These are phyloP conservation scores for Ceratothoa steindachneri DNA, from an alignment of 2,888 invertebrate genomes.

Conservation along the genomic window DNA sequence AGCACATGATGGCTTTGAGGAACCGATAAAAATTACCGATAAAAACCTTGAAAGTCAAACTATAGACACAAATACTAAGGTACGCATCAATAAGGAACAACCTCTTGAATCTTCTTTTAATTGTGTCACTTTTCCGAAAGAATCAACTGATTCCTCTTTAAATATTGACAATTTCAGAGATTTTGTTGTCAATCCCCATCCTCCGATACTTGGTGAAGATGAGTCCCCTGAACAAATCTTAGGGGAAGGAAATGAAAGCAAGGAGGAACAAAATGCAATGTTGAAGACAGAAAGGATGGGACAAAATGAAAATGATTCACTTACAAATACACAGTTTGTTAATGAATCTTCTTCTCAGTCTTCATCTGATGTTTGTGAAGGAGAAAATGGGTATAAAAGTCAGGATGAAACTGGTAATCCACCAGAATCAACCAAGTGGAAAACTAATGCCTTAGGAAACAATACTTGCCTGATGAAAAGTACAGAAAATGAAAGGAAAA, in stretches of 20 bases:
- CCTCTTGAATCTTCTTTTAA: not conserved
- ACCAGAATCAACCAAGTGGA: not conserved
- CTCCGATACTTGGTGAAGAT: not conserved
- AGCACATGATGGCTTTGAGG: no score
- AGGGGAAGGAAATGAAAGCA: not conserved
- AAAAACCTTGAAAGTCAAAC: no score
- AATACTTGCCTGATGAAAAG: not conserved
- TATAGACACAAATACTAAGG: no score
- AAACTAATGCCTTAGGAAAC: not conserved
- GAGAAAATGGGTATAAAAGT: not conserved
- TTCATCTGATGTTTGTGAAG: not conserved
- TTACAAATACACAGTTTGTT: not conserved
- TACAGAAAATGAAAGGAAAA: not conserved
- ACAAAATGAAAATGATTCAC: not conserved
- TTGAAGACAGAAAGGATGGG: not conserved
- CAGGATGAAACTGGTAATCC: not conserved
- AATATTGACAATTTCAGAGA: not conserved
- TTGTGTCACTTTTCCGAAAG: not conserved
- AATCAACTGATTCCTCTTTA: not conserved
- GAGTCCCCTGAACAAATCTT: no score
- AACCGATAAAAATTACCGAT: no score
- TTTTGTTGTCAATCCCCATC: not conserved
- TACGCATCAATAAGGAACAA: no score
- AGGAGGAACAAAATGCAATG: not conserved
- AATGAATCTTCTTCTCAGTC: not conserved